These are phyloP conservation scores for Agapornis roseicollis DNA, from an alignment of 2,113 vertebrate genomes.

Conservation along the genomic window DNA sequence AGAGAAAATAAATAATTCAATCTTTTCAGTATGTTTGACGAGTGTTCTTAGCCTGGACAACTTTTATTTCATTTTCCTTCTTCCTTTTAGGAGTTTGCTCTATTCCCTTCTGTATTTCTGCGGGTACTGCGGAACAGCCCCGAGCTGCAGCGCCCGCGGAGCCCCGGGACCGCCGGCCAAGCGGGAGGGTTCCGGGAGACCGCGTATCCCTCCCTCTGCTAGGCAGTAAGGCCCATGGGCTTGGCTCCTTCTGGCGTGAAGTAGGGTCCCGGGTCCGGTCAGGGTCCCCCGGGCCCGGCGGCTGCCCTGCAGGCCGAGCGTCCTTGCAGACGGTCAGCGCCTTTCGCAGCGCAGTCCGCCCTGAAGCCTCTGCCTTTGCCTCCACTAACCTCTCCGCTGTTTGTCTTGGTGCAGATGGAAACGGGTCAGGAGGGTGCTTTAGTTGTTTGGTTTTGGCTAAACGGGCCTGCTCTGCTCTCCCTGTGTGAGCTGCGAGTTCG, in stretches of 20 bases:
- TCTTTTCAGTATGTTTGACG: too few species aligned
- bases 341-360: accelerated
- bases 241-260: background rate
- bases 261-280: background rate
- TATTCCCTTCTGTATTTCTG: background rate
- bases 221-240: background rate
- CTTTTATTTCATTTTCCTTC: accelerated
- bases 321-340: too few species aligned
- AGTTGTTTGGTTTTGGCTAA: background rate
- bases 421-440: too few species aligned
- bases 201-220: too few species aligned
- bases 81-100: accelerated
- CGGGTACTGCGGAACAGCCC: background rate
- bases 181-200: accelerated
- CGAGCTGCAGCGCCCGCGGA: background rate
- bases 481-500: accelerated
- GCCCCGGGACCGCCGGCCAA: background rate
- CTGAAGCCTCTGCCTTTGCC: background rate
- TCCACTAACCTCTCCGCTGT: background rate
- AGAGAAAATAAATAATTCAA: conserved; percentile 36
- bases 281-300: too few species aligned
- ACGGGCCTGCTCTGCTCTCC: background rate
- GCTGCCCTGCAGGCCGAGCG: background rate
- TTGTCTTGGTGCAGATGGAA: accelerated
- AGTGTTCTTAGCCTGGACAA: background rate